These are phyloP conservation scores for Amphibalanus amphitrite DNA, from an alignment of 1,140 invertebrate species.

Conservation along the genomic window DNA sequence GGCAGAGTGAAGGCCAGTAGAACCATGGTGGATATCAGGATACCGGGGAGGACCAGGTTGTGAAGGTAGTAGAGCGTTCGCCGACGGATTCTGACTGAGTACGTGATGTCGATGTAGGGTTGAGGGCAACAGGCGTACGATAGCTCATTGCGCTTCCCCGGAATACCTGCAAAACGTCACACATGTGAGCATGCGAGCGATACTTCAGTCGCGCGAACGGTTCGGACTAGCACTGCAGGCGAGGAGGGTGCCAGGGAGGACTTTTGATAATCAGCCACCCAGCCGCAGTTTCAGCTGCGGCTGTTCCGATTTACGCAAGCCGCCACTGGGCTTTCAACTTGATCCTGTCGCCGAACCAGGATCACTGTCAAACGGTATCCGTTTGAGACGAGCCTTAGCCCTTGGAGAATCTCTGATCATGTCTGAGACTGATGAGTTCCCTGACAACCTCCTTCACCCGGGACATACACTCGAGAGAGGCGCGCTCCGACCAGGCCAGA, in stretches of 20 bases:
- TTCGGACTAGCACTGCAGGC: too few species aligned
- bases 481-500: too few species aligned
- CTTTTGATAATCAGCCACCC: too few species aligned
- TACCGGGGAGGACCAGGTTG: constrained; percentile 97
- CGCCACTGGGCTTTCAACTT: too few species aligned
- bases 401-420: too few species aligned
- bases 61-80: constrained; percentile 97
- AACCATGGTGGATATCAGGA: constrained; percentile 94
- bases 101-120: constrained; percentile 92
- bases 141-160: constrained; percentile 77
- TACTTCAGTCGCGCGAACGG: background rate
- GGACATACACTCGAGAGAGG: background rate
- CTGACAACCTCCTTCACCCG: background rate
- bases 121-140: constrained; percentile 87
- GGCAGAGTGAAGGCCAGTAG: constrained; percentile 92
- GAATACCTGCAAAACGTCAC: constrained; percentile 50
- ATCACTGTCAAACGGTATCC: too few species aligned
- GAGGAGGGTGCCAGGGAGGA: too few species aligned
- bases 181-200: background rate
- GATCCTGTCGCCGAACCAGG: too few species aligned
- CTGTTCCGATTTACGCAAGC: too few species aligned
- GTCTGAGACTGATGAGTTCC: too few species aligned
- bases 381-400: too few species aligned
- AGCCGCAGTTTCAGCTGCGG: too few species aligned
- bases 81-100: constrained; percentile 87